phyloP scores from a whole-genome alignment of 2,888 invertebrate species.

The Hyposoter dolosus region DNA sequence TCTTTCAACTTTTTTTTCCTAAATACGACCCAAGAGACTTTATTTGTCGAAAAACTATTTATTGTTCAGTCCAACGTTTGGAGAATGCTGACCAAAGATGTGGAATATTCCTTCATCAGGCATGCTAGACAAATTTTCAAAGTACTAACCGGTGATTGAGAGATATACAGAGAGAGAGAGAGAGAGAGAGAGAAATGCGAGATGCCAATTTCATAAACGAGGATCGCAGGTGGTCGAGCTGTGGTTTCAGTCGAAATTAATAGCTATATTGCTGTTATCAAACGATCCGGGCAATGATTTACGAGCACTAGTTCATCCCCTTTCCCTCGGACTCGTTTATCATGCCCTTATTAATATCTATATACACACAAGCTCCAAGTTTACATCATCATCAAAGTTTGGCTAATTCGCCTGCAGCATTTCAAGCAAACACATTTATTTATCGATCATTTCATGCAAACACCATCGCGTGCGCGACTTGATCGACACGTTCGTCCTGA shows the following conservation, averaged over 20 bases:
- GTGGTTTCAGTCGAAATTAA: slow-evolving; percentile 56
- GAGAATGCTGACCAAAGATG: not conserved
- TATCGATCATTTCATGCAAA: slow-evolving; percentile 32
- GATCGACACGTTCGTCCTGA: not conserved
- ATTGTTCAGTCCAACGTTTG: not conserved
- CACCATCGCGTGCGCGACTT: not conserved
- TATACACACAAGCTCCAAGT: not conserved
- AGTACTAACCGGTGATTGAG: not conserved
- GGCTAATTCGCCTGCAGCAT: slow-evolving; percentile 1
- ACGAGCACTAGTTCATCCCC: slow-evolving; percentile 46
- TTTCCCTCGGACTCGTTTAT: slow-evolving; percentile 23
- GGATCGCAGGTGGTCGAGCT: slow-evolving; percentile 65
- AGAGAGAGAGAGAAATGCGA: not conserved
- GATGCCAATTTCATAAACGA: slow-evolving; percentile 26
- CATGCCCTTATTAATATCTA: slow-evolving; percentile 11
- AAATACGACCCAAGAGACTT: not conserved
- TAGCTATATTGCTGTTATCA: slow-evolving; percentile 59
- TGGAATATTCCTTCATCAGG: not conserved
- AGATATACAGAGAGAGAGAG: not conserved
- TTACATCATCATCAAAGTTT: slow-evolving; percentile 8
- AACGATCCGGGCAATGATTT: slow-evolving; percentile 65
- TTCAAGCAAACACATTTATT: slow-evolving; percentile 31
- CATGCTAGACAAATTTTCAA: not conserved
- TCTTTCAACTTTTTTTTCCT: not conserved
- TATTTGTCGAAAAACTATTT: not conserved